Evolutionary conservation across 2,797 vertebrate genomes (phyloP), one percentile per base, ranked within the genome.

Genomic region (Paedocypris micromegethes): DNA sequence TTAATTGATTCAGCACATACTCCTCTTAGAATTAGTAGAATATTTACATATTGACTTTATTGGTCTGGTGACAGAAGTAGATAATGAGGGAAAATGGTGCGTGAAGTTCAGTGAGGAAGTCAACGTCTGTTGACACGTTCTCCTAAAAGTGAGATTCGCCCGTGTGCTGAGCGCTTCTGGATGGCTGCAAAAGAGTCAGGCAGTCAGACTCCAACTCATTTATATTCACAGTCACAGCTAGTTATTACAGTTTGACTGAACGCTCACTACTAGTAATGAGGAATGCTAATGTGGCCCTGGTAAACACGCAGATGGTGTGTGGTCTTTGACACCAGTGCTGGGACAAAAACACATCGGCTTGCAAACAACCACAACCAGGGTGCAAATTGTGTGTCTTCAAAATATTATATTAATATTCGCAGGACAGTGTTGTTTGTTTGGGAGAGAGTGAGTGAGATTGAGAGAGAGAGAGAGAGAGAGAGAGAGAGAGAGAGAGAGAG

Each of bases 121-220:
- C 3, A 38, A 46, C 8, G 54, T 38, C 6, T 57, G 64, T 49
- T 37, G 47, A 4, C 37, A 23, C 3, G 7, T 3, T 53, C 66
- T 37, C 48, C 83, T 75, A 88, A 60, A 87, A 82, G 3, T 68
- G 80, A 69, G 86, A 88, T 74, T 88, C 80, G 43, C 79, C 80
- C 2, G 88, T 88, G 74, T 89, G 75, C 62, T 85, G 83, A 44
- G 5, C 62, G 63, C 80, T 88, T 68, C 75, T 87, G 53, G 79
- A 83, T 39, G 47, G 64, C 88, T 89, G 77, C 56, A 76, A 64
- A 53, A 77, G 9, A 62, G 9, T 39, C 56, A 82, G 58, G 76
- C 6, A 77, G 55, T 71, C 43, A 9, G 8, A 38, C 46, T 6
- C 5, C 54, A 61, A 71, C 39, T 78, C 5, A 53, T 63, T 75